phyloP scores from a whole-genome alignment of 1,140 invertebrate genomes.

The Pentalonia nigronervosa region DNA sequence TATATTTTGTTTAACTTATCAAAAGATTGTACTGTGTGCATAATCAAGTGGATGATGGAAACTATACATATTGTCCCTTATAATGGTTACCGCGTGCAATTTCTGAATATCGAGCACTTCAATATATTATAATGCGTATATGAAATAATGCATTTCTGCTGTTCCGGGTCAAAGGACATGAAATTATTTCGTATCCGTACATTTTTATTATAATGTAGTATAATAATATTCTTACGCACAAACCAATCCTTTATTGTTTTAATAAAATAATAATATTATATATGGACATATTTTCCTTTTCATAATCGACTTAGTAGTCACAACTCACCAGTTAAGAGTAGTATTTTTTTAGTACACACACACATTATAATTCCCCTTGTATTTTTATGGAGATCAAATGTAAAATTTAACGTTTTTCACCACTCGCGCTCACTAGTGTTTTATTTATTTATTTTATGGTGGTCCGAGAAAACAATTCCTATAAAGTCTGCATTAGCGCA shows the following conservation, averaged over 20 bases:
- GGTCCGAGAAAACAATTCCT: conserved; percentile 3
- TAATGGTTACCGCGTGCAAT: background rate
- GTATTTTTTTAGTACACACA: background rate
- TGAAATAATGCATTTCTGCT: background rate
- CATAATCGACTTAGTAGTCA: background rate
- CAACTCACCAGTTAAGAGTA: background rate
- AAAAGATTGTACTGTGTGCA: background rate
- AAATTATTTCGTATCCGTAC: background rate
- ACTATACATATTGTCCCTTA: background rate
- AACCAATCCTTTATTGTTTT: background rate
- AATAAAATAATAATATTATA: background rate
- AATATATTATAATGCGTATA: background rate
- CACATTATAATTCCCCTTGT: background rate
- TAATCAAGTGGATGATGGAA: background rate
- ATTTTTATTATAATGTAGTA: background rate
- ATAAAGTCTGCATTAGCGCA: background rate
- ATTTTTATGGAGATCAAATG: conserved; percentile 1
- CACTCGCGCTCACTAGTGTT: background rate
- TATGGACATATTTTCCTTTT: background rate
- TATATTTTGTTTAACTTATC: no score
- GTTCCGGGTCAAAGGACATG: background rate
- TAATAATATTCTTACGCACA: background rate
- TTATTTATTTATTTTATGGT: background rate
- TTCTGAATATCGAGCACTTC: background rate
- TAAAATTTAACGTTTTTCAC: background rate